phyloP scores from a whole-genome alignment of 2,113 vertebrate species.

The Megatriorchis doriae region DNA sequence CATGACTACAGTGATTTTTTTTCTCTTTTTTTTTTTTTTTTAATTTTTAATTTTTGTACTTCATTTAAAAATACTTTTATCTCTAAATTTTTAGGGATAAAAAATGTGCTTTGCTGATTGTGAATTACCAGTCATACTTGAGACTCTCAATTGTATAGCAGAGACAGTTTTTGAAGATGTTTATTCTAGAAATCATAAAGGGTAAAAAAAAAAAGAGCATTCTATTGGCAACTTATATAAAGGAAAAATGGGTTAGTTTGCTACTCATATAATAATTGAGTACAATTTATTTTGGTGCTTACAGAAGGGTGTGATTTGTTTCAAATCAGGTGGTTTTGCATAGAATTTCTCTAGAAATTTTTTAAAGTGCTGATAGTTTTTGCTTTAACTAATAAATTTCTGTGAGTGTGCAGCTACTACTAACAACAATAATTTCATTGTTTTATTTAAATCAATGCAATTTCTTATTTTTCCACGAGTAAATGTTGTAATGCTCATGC shows the following conservation, averaged over 20 bases:
- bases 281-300: background rate
- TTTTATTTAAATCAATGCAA: background rate
- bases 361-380: background rate
- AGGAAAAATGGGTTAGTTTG: background rate
- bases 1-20: slow-evolving; percentile 23
- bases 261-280: background rate
- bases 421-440: background rate
- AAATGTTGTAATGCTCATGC: background rate
- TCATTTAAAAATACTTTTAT: slow-evolving; percentile 21
- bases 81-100: background rate
- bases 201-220: background rate
- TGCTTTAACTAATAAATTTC: background rate
- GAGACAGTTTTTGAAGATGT: background rate
- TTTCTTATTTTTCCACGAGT: background rate
- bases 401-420: background rate
- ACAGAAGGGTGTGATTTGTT: background rate
- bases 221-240: background rate
- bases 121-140: background rate
- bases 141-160: background rate
- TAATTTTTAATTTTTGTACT: background rate
- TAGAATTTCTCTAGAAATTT: background rate
- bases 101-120: background rate
- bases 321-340: background rate
- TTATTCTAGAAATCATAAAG: background rate
- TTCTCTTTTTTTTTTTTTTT: background rate